phyloP scores from a whole-genome alignment of 2,888 invertebrate genomes.

The Tanytarsus gracilentus region DNA sequence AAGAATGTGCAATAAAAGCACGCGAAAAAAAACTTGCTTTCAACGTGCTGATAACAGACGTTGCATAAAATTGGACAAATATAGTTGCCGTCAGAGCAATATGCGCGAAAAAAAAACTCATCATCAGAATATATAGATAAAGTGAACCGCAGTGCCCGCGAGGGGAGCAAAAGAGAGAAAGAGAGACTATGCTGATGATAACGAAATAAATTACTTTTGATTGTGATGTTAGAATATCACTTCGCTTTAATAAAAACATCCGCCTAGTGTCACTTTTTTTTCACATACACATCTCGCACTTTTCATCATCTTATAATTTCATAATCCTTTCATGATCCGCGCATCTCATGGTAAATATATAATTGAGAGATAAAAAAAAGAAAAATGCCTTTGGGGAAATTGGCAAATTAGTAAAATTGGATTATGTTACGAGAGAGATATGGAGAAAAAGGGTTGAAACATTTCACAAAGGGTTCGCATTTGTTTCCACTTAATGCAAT shows the following conservation, averaged over 20 bases:
- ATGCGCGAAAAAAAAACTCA: no score
- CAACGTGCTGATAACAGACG: no score
- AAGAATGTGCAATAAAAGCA: no score
- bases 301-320: background rate
- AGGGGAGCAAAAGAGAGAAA: background rate
- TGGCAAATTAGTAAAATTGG: background rate
- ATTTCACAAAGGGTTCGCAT: background rate
- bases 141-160: no score
- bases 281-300: background rate
- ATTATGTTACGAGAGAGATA: background rate
- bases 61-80: no score
- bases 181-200: constrained; percentile 9
- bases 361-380: no score
- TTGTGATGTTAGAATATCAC: constrained; percentile 20
- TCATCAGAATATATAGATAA: no score
- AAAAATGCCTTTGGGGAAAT: background rate
- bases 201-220: constrained; percentile 25
- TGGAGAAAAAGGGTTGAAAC: background rate
- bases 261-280: constrained; percentile 4
- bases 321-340: background rate
- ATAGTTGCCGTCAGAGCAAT: no score
- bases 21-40: no score
- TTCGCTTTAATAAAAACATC: constrained; percentile 27
- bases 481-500: background rate
- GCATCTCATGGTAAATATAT: background rate